phyloP scores from a whole-genome alignment of 1,140 invertebrate genomes.

The Drosophila tsacasi region DNA sequence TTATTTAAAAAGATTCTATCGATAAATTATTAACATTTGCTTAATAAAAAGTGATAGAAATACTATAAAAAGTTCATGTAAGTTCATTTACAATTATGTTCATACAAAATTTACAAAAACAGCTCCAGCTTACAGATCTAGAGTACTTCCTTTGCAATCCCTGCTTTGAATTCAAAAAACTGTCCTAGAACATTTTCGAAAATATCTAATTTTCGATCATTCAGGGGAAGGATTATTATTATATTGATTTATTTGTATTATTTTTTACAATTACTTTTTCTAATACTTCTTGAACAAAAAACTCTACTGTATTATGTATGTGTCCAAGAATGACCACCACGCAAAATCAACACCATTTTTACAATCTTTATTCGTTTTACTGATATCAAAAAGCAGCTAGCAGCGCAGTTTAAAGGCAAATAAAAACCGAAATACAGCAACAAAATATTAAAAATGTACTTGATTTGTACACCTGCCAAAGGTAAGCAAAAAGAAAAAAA shows the following conservation, averaged over 20 bases:
- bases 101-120: neutral
- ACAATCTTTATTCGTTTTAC: slow-evolving; percentile 28
- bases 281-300: neutral
- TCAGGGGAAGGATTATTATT: neutral
- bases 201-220: neutral
- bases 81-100: no score
- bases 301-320: neutral
- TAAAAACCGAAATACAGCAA: slow-evolving; percentile 3
- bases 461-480: slow-evolving; percentile 25
- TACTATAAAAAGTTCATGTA: no score
- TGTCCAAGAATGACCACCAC: slow-evolving; percentile 25
- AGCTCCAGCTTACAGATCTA: neutral
- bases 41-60: neutral
- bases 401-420: slow-evolving; percentile 20
- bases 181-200: neutral
- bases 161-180: neutral
- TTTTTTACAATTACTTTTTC: neutral
- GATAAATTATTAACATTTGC: neutral
- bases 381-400: slow-evolving; percentile 24
- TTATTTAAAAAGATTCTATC: neutral
- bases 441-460: slow-evolving; percentile 17
- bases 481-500: neutral
- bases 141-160: no score
- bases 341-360: slow-evolving; percentile 11
- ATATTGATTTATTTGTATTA: neutral